Conservation (phyloP, 2,888 invertebrate genomes). For the Dasysyrphus tricinctus region DNA sequence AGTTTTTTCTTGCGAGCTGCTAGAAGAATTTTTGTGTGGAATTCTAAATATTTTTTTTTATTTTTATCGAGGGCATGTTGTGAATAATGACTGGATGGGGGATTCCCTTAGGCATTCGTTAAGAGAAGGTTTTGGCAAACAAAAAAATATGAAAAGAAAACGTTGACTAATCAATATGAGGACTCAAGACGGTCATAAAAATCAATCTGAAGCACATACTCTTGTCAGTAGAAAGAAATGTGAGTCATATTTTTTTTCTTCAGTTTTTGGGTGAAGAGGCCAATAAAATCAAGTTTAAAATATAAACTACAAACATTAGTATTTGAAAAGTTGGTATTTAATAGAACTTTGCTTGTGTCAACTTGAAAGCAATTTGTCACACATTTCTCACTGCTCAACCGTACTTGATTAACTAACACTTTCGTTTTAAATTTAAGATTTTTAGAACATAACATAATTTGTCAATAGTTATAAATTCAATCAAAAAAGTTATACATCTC, state of each 20-base stretch:
- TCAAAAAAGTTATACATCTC: too few species aligned
- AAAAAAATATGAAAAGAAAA: neutral
- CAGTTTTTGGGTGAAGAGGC: neutral
- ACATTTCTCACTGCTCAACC: too few species aligned
- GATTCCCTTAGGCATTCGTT: neutral
- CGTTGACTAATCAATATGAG: neutral
- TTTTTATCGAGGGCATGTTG: neutral
- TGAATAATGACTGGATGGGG: neutral
- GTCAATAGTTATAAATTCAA: too few species aligned
- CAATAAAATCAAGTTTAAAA: neutral
- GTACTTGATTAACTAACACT: too few species aligned
- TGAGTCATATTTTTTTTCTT: neutral
- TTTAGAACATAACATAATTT: too few species aligned
- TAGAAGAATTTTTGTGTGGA: neutral
- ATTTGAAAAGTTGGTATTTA: too few species aligned
- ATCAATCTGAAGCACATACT: neutral
- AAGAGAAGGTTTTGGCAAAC: neutral
- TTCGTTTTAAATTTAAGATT: too few species aligned
- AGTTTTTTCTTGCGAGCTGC: neutral
- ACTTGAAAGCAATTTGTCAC: too few species aligned
- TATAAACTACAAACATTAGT: neutral
- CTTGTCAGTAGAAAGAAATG: neutral
- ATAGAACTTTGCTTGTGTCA: too few species aligned
- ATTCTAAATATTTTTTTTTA: neutral
- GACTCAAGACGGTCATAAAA: neutral